Conservation (phyloP, 2,888 invertebrate species). For the Ectemnius lituratus region DNA sequence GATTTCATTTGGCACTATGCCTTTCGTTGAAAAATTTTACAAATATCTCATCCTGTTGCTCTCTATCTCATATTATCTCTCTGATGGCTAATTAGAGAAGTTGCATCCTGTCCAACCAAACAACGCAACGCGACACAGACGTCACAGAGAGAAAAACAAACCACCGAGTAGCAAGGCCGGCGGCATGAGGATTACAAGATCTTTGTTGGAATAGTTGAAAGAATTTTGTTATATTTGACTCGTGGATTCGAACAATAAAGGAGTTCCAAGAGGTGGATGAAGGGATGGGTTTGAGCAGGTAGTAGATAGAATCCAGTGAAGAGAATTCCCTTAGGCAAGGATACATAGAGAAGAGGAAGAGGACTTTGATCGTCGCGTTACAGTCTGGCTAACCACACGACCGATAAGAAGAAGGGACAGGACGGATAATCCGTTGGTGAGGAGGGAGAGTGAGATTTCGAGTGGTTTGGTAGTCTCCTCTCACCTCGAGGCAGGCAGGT, state of each 20-base stretch:
- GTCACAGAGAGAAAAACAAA: no score
- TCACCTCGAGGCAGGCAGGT: constrained; percentile 62
- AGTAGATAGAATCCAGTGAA: neutral
- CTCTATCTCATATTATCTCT: neutral
- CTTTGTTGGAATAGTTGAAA: constrained; percentile 16
- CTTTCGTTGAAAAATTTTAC: constrained; percentile 19
- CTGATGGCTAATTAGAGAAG: neutral
- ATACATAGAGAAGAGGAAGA: constrained; percentile 3
- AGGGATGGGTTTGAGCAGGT: neutral
- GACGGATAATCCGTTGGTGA: constrained; percentile 52
- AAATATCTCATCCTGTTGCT: constrained; percentile 8
- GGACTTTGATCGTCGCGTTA: constrained; percentile 51
- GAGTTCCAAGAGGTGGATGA: neutral
- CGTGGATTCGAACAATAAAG: constrained; percentile 28
- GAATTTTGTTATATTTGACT: constrained; percentile 24
- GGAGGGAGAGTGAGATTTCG: constrained; percentile 25
- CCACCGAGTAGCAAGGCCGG: neutral
- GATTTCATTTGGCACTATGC: constrained; percentile 30
- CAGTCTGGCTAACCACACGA: constrained; percentile 47
- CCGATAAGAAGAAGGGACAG: constrained; percentile 22
- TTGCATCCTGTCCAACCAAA: neutral
- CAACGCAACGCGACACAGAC: no score
- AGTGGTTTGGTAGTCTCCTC: constrained; percentile 9
- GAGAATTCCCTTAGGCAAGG: constrained; percentile 34
- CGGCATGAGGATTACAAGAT: constrained; percentile 39